Percentiles rank a stretch among this genome's conserved stretches.
Conservation (phyloP, 2,797 vertebrate genomes). For the Natrix natrix region DNA sequence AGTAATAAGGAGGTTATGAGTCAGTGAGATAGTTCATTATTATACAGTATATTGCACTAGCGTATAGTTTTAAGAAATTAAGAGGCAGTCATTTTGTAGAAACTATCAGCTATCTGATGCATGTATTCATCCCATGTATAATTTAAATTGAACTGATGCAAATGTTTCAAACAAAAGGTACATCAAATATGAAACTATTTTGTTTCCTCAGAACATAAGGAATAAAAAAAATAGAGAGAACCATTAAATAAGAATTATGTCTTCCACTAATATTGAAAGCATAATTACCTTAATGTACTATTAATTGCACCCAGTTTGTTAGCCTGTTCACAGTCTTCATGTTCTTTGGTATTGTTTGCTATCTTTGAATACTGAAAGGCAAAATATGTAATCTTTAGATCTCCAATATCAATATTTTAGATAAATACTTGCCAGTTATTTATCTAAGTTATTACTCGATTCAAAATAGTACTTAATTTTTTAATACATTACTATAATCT, state of each 20-base stretch:
- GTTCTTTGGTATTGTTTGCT: constrained; percentile 72
- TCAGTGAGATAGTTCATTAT: neutral
- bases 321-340: constrained; percentile 88
- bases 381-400: constrained; percentile 27
- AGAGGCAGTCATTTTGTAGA: neutral
- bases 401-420: constrained; percentile 12
- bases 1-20: neutral
- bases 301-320: constrained; percentile 92
- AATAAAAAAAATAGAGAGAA: constrained; percentile 28
- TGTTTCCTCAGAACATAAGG: constrained; percentile 13
- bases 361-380: constrained; percentile 81
- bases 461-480: neutral
- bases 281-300: constrained; percentile 88
- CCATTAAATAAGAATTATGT: constrained; percentile 9
- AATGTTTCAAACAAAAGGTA: neutral
- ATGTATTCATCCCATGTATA: neutral
- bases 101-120: neutral
- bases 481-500: neutral
- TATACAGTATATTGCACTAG: neutral
- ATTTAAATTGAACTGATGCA: neutral
- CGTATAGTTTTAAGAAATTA: neutral
- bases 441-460: neutral
- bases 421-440: neutral
- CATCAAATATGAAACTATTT: neutral
- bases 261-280: constrained; percentile 34